Conservation (phyloP, 2,113 vertebrate genomes). For the Hystrix cristata region DNA sequence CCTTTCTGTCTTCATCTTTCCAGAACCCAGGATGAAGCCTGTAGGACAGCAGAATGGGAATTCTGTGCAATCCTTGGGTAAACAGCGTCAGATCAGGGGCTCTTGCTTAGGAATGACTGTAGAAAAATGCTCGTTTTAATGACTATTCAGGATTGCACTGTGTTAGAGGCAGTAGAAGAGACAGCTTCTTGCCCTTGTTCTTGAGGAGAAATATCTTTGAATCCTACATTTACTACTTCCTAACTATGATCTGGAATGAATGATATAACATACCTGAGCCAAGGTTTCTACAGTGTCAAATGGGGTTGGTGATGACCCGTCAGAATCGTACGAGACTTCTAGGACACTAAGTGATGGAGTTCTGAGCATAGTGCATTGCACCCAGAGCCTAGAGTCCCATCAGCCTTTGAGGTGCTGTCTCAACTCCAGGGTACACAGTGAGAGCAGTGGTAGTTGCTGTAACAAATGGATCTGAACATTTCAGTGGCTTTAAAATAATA, state of each 20-base stretch:
- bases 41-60: not conserved
- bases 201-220: conserved; percentile 7
- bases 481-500: conserved; percentile 32
- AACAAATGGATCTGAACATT: not conserved
- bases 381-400: not conserved
- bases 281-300: not conserved
- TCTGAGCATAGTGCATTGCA: not conserved
- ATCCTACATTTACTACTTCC: not conserved
- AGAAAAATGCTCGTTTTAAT: not conserved
- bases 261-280: not conserved
- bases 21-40: not conserved
- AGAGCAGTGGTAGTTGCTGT: not conserved
- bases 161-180: not conserved
- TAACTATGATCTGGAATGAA: not conserved
- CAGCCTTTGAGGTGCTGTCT: not conserved
- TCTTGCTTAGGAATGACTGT: not conserved
- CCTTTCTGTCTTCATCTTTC: not conserved
- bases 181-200: not conserved
- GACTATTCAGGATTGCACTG: not conserved
- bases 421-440: not conserved
- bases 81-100: not conserved
- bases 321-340: not conserved
- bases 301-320: not conserved
- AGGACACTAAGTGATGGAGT: not conserved
- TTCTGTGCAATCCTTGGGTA: not conserved